These are phyloP conservation scores for Trematomus loennbergii DNA, from an alignment of 2,113 vertebrate species.

Conservation along the genomic window DNA sequence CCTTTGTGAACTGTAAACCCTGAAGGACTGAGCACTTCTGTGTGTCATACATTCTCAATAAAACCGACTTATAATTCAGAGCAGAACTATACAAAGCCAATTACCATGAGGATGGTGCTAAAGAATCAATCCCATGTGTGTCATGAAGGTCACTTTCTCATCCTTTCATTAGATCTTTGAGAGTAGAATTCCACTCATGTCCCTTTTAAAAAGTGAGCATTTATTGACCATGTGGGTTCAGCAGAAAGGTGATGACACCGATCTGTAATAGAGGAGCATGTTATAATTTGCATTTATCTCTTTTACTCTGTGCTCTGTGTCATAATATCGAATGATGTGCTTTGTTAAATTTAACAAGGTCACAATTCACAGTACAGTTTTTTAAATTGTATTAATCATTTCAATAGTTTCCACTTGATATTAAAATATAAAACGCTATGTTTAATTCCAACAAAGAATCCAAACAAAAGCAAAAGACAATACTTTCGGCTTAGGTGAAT, in stretches of 20 bases:
- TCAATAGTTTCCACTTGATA: not conserved
- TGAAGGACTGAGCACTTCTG: conserved; percentile 70
- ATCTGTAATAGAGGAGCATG: conserved; percentile 60
- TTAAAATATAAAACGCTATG: not conserved
- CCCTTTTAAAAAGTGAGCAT: conserved; percentile 60
- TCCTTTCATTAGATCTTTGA: conserved; percentile 75
- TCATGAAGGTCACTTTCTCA: conserved; percentile 75
- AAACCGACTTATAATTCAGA: conserved; percentile 73
- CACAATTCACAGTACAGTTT: not conserved
- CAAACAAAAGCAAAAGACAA: conserved; percentile 39
- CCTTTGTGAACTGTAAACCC: conserved; percentile 73
- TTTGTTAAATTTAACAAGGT: conserved; percentile 45
- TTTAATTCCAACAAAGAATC: conserved; percentile 16
- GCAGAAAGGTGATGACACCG: conserved; percentile 65
- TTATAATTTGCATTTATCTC: conserved; percentile 45
- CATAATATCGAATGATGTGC: conserved; percentile 22
- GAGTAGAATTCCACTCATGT: conserved; percentile 61
- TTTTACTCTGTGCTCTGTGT: conserved; percentile 31
- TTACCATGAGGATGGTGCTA: conserved; percentile 73
- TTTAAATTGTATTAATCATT: not conserved
- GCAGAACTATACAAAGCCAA: conserved; percentile 68
- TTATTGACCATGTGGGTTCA: conserved; percentile 68
- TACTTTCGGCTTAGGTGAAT: conserved; percentile 29
- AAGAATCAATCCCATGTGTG: conserved; percentile 74
- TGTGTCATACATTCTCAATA: conserved; percentile 67